These are phyloP conservation scores for Cepphus grylle DNA, from an alignment of 2,113 vertebrate genomes.

Conservation along the genomic window DNA sequence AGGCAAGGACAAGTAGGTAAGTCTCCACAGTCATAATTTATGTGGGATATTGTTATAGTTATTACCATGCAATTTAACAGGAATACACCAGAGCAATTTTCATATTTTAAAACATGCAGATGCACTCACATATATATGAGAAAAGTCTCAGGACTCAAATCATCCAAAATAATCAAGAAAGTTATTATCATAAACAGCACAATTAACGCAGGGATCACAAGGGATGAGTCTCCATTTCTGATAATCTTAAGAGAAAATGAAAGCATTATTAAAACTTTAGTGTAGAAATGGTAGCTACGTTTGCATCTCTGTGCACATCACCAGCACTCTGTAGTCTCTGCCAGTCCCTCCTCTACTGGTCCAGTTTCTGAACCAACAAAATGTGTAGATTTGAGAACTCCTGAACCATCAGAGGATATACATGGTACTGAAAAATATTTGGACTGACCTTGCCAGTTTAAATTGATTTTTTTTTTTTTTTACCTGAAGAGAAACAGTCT, in stretches of 20 bases:
- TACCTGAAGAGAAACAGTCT: not conserved
- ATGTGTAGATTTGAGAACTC: not conserved
- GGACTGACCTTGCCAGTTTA: not conserved
- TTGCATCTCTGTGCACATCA: not conserved
- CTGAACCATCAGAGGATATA: not conserved
- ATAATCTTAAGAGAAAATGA: constrained; percentile 28
- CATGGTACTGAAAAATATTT: accelerated
- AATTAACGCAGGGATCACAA: constrained; percentile 15
- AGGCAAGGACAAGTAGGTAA: constrained; percentile 65
- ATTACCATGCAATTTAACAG: constrained; percentile 70
- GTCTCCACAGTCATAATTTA: constrained; percentile 60
- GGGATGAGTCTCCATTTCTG: constrained; percentile 11
- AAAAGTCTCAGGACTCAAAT: constrained; percentile 39
- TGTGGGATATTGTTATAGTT: constrained; percentile 64
- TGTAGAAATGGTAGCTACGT: not conserved
- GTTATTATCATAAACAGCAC: constrained; percentile 41
- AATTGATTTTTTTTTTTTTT: not conserved
- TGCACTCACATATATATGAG: constrained; percentile 23
- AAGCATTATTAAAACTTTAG: constrained; percentile 35
- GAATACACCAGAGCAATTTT: constrained; percentile 67
- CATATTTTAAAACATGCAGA: constrained; percentile 33
- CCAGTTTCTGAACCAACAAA: not conserved
- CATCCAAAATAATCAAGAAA: constrained; percentile 53
- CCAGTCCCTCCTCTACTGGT: not conserved
- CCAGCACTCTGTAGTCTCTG: not conserved